Evolutionary conservation across 2,888 invertebrate genomes (phyloP), one percentile per base, ranked within the genome.

Genomic region (Caenorhabditis uteleia): DNA sequence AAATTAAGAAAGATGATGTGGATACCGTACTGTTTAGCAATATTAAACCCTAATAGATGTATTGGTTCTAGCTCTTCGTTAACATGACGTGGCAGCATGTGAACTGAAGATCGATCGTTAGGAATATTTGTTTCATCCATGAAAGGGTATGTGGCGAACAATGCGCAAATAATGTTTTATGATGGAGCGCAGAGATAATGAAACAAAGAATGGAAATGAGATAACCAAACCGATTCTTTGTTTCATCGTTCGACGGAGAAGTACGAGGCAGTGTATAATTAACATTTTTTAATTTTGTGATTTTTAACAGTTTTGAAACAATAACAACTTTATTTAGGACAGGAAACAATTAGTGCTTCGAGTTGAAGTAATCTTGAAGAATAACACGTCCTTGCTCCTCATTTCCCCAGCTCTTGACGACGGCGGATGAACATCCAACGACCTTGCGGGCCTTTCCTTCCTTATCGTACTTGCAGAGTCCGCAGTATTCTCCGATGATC

Each of bases 401-500:
- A 85, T 94, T 94, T 83, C 97, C 97, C 85, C 91, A 98, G 87
- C 95, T 95, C 88, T 91, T 92, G 85, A 97, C 92, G 67, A 97
- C 97, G 67, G 95, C 95, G 84, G 94, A 94, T 4, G 95, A 95
- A 88, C 95, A 95, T 53, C 95, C 93, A 77, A 95, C 95, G 27
- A 69, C 66, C 88, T 99, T 99, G 80, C 98, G 89, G 67, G 98
- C 94, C 85, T 97, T 97, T 83, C 98, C 98, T 79, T 95, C 94
- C 84, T 92, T 94, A 88, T 99, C 98, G 83, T 97, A 93, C 88
- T 98, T 98, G 88, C 98, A 98, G 64, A 98, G 89, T 75, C 98
- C 98, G 44, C 95, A 92, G 95, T 97, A 97, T 88, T 99, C 98
- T 44, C 98, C 98, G 55, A 98, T 89, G 85, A 95, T 95, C 87